A percentile compares a stretch with the other conserved stretches of the same genome.
phyloP scores from a whole-genome alignment of 2,797 vertebrate species.

The Liasis olivaceus region DNA sequence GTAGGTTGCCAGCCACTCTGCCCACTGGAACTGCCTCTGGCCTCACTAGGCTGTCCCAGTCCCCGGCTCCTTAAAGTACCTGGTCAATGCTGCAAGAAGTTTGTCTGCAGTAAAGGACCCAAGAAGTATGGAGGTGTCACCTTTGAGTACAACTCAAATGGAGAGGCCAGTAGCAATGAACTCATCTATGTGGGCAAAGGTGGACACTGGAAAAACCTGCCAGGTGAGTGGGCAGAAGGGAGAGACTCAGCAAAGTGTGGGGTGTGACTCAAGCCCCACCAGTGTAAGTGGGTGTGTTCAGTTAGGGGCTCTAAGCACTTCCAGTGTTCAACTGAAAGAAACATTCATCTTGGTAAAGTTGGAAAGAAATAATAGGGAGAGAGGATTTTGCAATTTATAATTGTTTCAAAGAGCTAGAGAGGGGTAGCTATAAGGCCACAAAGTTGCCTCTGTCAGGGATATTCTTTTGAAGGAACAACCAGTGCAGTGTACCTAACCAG shows the following conservation, averaged over 20 bases:
- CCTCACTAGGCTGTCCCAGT: conserved; percentile 74
- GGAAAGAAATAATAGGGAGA: neutral
- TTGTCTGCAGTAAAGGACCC: conserved; percentile 75
- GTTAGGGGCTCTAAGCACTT: neutral
- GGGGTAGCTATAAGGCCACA: neutral
- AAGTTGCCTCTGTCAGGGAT: neutral
- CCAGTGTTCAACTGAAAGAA: neutral
- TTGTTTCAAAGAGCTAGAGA: neutral
- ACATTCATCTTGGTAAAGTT: neutral
- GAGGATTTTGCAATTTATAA: neutral
- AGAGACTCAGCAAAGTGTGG: neutral
- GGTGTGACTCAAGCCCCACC: neutral
- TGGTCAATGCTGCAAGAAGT: conserved; percentile 81
- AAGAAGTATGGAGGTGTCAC: conserved; percentile 5
- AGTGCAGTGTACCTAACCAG: neutral
- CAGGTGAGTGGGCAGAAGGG: conserved; percentile 67
- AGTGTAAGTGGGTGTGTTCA: neutral
- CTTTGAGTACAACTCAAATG: conserved; percentile 30
- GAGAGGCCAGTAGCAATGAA: conserved; percentile 71
- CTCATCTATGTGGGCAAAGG: conserved; percentile 62
- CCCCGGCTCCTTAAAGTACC: conserved; percentile 79
- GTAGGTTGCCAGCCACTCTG: conserved; percentile 83
- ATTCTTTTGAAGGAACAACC: neutral
- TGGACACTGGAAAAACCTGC: conserved; percentile 72
- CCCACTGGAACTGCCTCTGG: conserved; percentile 76